Percentiles rank a stretch among this genome's conserved stretches.
phyloP scores from a whole-genome alignment of 2,797 vertebrate species.

The Masticophis lateralis region DNA sequence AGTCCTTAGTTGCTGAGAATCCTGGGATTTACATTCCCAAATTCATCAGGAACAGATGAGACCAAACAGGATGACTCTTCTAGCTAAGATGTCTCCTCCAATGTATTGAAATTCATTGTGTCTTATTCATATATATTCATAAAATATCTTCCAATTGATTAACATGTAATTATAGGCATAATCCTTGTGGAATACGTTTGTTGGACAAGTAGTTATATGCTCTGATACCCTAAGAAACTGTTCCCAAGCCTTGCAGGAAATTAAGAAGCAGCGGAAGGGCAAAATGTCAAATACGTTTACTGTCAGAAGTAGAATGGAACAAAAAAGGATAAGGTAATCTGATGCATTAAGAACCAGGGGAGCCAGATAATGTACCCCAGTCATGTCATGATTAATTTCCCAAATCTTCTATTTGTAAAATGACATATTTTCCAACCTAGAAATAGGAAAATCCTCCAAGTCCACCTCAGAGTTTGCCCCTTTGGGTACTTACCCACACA shows the following conservation, averaged over 20 bases:
- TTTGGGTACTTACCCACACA: conserved; percentile 69
- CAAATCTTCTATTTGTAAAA: not conserved
- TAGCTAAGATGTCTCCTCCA: not conserved
- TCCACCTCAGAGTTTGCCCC: not conserved
- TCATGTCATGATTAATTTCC: not conserved
- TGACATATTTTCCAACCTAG: not conserved
- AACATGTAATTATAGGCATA: not conserved
- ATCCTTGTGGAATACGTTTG: conserved; percentile 11
- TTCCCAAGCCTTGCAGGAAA: conserved; percentile 43
- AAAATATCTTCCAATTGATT: not conserved
- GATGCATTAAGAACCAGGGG: not conserved
- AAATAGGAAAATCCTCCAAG: not conserved
- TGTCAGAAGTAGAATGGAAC: not conserved
- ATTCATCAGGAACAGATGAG: not conserved
- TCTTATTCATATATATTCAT: not conserved
- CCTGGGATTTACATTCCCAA: not conserved
- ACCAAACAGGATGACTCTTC: not conserved
- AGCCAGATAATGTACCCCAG: not conserved
- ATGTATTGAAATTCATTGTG: not conserved
- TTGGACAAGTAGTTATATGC: conserved; percentile 48
- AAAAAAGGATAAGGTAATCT: conserved; percentile 22
- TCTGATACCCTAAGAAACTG: conserved; percentile 49
- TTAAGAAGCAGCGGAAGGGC: conserved; percentile 52
- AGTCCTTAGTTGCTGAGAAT: not conserved
- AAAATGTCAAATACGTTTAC: conserved; percentile 39